Base-by-base conservation (phyloP, 2,797 vertebrate genomes). In the Steatocranus sp. region DNA sequence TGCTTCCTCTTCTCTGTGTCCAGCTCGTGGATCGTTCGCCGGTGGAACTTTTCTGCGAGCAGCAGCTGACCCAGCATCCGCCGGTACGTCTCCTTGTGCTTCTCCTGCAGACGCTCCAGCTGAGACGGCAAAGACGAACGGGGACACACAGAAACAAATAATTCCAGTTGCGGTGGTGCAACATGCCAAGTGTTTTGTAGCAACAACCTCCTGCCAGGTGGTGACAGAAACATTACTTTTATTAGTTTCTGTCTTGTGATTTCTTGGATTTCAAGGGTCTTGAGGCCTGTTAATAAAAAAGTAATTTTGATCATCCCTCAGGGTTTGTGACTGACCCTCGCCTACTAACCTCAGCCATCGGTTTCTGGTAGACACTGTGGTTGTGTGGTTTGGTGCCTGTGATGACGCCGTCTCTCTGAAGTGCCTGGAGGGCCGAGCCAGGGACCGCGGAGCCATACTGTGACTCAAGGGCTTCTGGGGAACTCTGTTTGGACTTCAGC, bases 21-120 rank as follows among this genome's bases (percentile, higher is more conserved):
- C 66, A 99, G 90, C 94, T 99, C 98, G 0, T 97, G 97, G 80
- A 99, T 97, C 0, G 98, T 99, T 86, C 96, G 97, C 1, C 98
- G 94, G 91, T 99, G 98, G 87, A 97, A 98, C 94, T 99, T 99
- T 76, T 99, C 99, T 1, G 98, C 97, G 51, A 99, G 89, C 58
- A 99, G 97, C 83, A 99, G 95, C 95, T 99, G 99, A 38, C 99
- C 97, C 77, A 99, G 94, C 99, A 99, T 99, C 83, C 97, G 97
- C 30, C 98, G 94, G 86, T 99, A 99, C 0, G 98, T 98, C 88
- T 99, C 98, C 41, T 90, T 97, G 95, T 99, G 98, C 91, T 99
- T 99, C 84, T 98, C 98, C 95, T 98, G 97, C 66, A 99, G 96
- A 88, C 95, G 96, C 88, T 99, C 98, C 96, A 99, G 96, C 99